Base-by-base conservation (phyloP, 2,113 vertebrate species). In the Neotoma lepida region DNA sequence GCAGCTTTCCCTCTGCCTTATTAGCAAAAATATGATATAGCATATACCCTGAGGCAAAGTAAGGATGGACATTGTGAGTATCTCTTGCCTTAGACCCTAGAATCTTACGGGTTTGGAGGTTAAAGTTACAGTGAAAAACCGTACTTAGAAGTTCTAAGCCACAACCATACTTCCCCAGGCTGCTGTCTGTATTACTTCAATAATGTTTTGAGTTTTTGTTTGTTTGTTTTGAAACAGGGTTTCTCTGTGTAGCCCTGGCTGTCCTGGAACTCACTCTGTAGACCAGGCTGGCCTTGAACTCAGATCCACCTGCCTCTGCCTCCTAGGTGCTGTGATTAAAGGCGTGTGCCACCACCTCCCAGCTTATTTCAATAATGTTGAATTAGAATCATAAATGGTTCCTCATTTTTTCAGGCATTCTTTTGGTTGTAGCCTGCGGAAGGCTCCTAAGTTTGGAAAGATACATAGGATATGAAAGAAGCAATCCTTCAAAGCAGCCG, bases 371-470 rank as follows among this genome's bases (percentile, higher is more conserved):
- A 84, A 28, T 76, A 89, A n/a, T 66, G 28, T 64, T 87, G 39
- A 87, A 41, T 33, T 89, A 30, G 58, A 63, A 61, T 94, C 71
- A 73, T 68, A 86, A 28, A 35, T 66, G 26, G 15, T 77, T 86
- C 66, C 86, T 78, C 82, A 54, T 30, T 94, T 95, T n/a, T 93
- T n/a, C 56, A 61, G 64, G 63, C 44, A 64, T 78, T 95, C 30
- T 30, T 86, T 63, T 91, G 56, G n/a, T 63, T 77, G 41, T 84
- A 89, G 74, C 68, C 49, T 84, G 33, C 89, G 93, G 84, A 93
- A 85, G 86, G 9, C 28, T 85, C 12, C 35, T 20, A 70, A 63
- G 35, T 24, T 78, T 89, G 82, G 41, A 86, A 76, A 74, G 22
- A 17, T 88, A 39, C 68, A 84, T 26, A 91, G 51, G 82, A 35